These are phyloP conservation scores for Sciurus niger DNA, from an alignment of 2,113 vertebrate species.

Conservation along the genomic window DNA sequence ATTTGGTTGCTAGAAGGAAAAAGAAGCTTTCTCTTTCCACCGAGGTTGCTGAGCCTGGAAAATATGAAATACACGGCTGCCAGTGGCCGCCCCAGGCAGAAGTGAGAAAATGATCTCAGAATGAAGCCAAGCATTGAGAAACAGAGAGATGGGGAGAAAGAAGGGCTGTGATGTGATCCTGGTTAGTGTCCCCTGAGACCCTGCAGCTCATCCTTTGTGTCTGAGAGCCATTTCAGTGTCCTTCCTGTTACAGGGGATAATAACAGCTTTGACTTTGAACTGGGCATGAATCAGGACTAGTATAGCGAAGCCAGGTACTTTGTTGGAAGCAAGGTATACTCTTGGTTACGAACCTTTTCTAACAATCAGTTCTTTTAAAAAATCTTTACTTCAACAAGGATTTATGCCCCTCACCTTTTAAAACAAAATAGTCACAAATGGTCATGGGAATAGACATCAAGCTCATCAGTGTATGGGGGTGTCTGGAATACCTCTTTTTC, in stretches of 20 bases:
- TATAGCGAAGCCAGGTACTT: slow-evolving; percentile 21
- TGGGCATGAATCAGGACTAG: background rate
- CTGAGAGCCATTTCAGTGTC: background rate
- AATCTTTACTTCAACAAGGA: background rate
- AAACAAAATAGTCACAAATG: background rate
- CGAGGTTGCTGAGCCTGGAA: slow-evolving; percentile 36
- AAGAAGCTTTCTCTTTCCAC: slow-evolving; percentile 18
- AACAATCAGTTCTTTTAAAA: slow-evolving; percentile 23
- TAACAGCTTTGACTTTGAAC: slow-evolving; percentile 33
- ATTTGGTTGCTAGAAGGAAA: slow-evolving; percentile 14
- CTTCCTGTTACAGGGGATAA: background rate
- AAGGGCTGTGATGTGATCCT: background rate
- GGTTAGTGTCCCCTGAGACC: background rate
- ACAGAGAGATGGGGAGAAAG: background rate
- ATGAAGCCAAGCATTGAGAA: background rate
- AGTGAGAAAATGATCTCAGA: background rate
- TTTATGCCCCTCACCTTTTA: background rate
- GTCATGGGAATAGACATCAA: slow-evolving; percentile 5
- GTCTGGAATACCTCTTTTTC: background rate
- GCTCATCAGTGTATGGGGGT: background rate
- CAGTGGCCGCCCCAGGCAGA: background rate
- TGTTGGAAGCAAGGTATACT: slow-evolving; percentile 31
- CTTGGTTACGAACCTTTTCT: slow-evolving; percentile 3
- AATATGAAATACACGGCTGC: background rate
- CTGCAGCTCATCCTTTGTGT: background rate